Percentiles rank a stretch among this genome's conserved stretches.
phyloP scores from a whole-genome alignment of 2,888 invertebrate species.

The Scaptomyza caliginosa region DNA sequence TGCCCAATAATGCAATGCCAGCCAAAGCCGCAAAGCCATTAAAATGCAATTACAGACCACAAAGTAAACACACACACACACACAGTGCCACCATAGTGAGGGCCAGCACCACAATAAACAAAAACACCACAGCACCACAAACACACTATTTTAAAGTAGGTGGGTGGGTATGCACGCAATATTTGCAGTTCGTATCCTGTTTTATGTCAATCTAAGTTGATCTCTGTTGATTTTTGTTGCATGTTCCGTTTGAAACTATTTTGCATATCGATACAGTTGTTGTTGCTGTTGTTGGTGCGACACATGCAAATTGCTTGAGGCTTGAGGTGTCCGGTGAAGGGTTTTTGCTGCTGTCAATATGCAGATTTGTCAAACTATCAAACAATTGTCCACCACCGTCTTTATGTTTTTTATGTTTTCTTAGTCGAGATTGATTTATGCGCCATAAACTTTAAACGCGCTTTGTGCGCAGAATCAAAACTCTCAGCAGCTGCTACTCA shows the following conservation, averaged over 20 bases:
- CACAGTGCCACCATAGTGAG: constrained; percentile 12
- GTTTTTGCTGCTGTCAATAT: constrained; percentile 57
- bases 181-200: constrained; percentile 66
- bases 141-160: not conserved
- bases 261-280: constrained; percentile 52
- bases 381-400: constrained; percentile 54
- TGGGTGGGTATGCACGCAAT: constrained; percentile 49
- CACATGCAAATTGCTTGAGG: constrained; percentile 38
- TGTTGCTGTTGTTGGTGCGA: constrained; percentile 13
- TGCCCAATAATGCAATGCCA: constrained; percentile 52
- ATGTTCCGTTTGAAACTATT: constrained; percentile 19
- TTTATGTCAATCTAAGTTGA: constrained; percentile 68
- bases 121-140: constrained; percentile 5
- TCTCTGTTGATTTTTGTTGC: constrained; percentile 27
- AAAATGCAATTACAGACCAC: constrained; percentile 69
- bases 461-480: constrained; percentile 56
- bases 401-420: constrained; percentile 11
- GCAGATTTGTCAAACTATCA: constrained; percentile 47
- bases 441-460: constrained; percentile 64
- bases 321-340: constrained; percentile 54
- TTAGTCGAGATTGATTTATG: constrained; percentile 66
- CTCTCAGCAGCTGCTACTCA: constrained; percentile 46
- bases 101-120: constrained; percentile 23
- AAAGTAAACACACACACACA: constrained; percentile 3
- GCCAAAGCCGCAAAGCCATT: constrained; percentile 59